phyloP scores from a whole-genome alignment of 92 coral and sea anemone species.

The Bergia sp. region DNA sequence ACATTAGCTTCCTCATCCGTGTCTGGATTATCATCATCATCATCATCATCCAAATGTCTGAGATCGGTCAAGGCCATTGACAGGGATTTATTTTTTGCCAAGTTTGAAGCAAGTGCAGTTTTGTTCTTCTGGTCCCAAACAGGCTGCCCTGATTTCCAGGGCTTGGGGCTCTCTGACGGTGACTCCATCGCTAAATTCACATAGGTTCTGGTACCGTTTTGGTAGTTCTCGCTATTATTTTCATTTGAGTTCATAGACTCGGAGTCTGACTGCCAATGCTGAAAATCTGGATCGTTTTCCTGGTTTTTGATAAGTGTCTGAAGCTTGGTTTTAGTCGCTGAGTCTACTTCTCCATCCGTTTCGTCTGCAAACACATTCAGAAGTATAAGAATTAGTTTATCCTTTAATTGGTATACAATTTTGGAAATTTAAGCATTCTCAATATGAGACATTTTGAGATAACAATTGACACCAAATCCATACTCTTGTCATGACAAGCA shows the following conservation, averaged over 20 bases:
- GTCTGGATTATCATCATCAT: slow-evolving; percentile 62
- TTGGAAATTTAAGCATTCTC: background rate
- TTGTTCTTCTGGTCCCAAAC: slow-evolving; percentile 56
- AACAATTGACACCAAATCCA: no score
- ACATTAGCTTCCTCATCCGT: slow-evolving; percentile 18
- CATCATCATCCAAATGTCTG: slow-evolving; percentile 72
- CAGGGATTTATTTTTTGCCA: slow-evolving; percentile 79
- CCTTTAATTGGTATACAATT: background rate
- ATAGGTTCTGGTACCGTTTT: background rate
- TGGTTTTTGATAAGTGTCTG: slow-evolving; percentile 74
- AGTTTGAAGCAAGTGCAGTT: slow-evolving; percentile 63
- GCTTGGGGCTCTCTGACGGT: background rate
- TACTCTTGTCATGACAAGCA: no score
- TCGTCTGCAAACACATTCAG: slow-evolving; percentile 39
- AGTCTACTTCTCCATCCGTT: slow-evolving; percentile 68
- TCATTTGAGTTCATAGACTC: slow-evolving; percentile 59
- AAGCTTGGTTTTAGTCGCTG: slow-evolving; percentile 62
- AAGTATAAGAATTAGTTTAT: background rate
- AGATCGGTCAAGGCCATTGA: slow-evolving; percentile 88
- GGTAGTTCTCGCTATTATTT: background rate
- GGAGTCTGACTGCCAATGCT: slow-evolving; percentile 77
- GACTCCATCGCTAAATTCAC: slow-evolving; percentile 6
- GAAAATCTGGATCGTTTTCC: slow-evolving; percentile 82
- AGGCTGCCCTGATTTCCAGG: slow-evolving; percentile 43
- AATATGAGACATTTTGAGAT: background rate